Conservation (phyloP, 2,888 invertebrate genomes). For the Chrysolina oricalcia region DNA sequence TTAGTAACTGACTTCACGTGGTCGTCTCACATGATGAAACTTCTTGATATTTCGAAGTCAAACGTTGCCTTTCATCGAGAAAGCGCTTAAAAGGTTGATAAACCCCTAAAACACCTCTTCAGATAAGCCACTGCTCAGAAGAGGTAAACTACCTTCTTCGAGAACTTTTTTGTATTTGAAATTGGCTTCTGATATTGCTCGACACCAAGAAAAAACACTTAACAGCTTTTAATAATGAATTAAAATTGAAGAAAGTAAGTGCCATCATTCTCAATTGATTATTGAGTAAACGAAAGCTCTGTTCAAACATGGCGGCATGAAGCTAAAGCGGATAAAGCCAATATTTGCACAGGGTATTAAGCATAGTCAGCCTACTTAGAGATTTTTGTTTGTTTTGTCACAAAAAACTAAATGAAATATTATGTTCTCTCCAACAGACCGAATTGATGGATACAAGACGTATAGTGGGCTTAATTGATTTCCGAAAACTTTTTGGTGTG, state of each 20-base stretch:
- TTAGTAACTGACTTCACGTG: too few relatives aligned
- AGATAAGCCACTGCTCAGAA: too few relatives aligned
- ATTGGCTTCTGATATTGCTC: too few relatives aligned
- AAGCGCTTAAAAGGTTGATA: too few relatives aligned
- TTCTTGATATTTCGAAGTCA: too few relatives aligned
- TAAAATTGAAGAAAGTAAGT: slow-evolving; percentile 35
- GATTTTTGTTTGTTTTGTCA: slow-evolving; percentile 62
- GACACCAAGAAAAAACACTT: too few relatives aligned
- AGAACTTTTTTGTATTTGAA: too few relatives aligned
- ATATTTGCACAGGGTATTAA: slow-evolving; percentile 69
- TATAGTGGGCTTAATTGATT: slow-evolving; percentile 45
- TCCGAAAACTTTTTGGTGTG: slow-evolving; percentile 33
- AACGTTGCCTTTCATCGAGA: too few relatives aligned
- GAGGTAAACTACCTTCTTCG: too few relatives aligned
- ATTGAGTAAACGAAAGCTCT: slow-evolving; percentile 62
- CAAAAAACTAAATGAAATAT: slow-evolving; percentile 66
- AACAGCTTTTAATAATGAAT: slow-evolving; percentile 12
- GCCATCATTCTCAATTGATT: slow-evolving; percentile 64
- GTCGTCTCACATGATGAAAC: too few relatives aligned
- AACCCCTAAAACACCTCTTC: too few relatives aligned
- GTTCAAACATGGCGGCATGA: slow-evolving; percentile 66
- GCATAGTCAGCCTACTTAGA: slow-evolving; percentile 64
- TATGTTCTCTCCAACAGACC: slow-evolving; percentile 56
- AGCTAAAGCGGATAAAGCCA: slow-evolving; percentile 66
- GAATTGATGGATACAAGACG: slow-evolving; percentile 29